These are phyloP conservation scores for Phenganax stokvisi DNA, from an alignment of 92 coral and sea anemone genomes.

Conservation along the genomic window DNA sequence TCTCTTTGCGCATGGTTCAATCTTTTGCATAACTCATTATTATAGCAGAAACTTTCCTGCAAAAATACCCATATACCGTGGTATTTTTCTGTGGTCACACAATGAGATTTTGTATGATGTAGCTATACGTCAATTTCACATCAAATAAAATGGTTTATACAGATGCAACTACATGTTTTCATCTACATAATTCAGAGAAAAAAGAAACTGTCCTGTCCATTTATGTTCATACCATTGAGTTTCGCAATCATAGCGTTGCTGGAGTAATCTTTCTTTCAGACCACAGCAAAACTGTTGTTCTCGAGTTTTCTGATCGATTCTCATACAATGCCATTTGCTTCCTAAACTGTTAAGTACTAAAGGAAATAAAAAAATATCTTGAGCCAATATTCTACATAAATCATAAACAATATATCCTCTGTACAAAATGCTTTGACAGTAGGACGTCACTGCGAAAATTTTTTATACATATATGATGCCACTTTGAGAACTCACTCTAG, in stretches of 20 bases:
- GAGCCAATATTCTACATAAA: constrained; percentile 9
- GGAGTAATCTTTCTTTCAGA: no score
- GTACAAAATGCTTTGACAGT: neutral
- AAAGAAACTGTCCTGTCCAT: neutral
- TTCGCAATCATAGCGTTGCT: no score
- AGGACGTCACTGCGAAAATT: neutral
- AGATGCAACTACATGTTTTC: no score
- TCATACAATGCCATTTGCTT: neutral
- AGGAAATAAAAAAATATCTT: neutral
- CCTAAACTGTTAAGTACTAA: neutral
- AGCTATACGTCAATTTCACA: no score
- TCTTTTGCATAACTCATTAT: neutral
- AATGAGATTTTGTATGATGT: no score
- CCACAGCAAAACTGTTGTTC: neutral
- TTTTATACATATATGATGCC: neutral
- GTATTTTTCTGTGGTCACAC: no score
- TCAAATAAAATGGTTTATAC: no score
- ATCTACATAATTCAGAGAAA: neutral
- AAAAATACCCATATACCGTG: no score
- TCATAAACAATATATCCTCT: constrained; percentile 3
- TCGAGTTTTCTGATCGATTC: neutral
- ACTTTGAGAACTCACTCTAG: neutral
- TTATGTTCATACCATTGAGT: neutral
- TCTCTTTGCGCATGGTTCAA: neutral
- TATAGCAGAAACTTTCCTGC: neutral